Conservation (phyloP, 2,113 vertebrate species). For the Ahaetulla prasina region DNA sequence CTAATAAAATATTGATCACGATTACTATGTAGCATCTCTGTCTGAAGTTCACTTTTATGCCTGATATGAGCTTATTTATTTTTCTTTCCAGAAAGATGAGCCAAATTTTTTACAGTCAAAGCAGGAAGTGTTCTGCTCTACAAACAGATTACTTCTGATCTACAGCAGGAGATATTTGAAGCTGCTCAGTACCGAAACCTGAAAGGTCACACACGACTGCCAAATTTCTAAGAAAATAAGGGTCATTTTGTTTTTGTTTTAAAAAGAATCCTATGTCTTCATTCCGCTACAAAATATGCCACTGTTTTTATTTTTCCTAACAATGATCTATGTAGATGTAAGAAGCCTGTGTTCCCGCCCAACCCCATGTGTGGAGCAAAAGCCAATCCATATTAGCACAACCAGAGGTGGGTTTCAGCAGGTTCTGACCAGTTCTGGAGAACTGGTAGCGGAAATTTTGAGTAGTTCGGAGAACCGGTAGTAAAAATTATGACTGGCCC, state of each 20-base stretch:
- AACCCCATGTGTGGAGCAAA: not conserved
- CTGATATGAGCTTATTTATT: slow-evolving; percentile 1
- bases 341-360: not conserved
- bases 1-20: not conserved
- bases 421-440: no score
- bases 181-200: not conserved
- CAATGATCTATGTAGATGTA: not conserved
- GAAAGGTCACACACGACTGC: not conserved
- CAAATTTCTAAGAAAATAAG: not conserved
- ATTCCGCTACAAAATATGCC: not conserved
- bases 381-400: slow-evolving; percentile 12
- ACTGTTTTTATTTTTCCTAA: slow-evolving; percentile 7
- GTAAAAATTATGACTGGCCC: no score
- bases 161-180: not conserved
- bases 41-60: not conserved
- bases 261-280: slow-evolving; percentile 6
- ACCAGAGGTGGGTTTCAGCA: no score
- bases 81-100: slow-evolving; percentile 26
- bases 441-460: no score
- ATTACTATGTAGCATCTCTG: slow-evolving; percentile 1
- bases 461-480: no score
- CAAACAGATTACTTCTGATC: slow-evolving; percentile 11
- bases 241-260: not conserved
- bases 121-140: not conserved
- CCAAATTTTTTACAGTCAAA: slow-evolving; percentile 4